These are phyloP conservation scores for Sebastes trivittatus DNA, from an alignment of 2,797 vertebrate genomes.

Conservation along the genomic window DNA sequence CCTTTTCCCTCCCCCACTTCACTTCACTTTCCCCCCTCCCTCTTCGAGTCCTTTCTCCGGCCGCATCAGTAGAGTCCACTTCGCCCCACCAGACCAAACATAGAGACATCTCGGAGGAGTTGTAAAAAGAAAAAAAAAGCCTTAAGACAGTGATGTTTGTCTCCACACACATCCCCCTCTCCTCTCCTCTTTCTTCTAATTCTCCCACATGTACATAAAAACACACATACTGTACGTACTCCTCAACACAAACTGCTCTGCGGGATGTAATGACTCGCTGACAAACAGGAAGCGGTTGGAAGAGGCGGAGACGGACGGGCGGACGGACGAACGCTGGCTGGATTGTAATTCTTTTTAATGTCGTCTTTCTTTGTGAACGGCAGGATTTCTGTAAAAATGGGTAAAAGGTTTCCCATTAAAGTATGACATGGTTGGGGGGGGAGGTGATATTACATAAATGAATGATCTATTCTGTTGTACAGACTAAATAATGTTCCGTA, in stretches of 20 bases:
- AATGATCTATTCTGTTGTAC: slow-evolving; percentile 84
- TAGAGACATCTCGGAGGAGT: slow-evolving; percentile 61
- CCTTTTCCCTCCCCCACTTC: neutral
- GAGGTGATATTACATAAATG: slow-evolving; percentile 61
- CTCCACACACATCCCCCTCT: slow-evolving; percentile 8
- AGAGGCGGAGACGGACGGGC: neutral
- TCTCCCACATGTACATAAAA: slow-evolving; percentile 53
- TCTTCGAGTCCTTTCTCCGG: neutral
- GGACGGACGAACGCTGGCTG: slow-evolving; percentile 46
- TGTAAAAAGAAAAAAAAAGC: slow-evolving; percentile 70
- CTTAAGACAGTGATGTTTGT: slow-evolving; percentile 83
- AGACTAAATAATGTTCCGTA: slow-evolving; percentile 76
- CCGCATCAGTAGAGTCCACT: slow-evolving; percentile 24
- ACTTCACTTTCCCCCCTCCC: neutral
- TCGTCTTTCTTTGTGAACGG: slow-evolving; percentile 74
- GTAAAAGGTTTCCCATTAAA: slow-evolving; percentile 10
- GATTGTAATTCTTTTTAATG: slow-evolving; percentile 77
- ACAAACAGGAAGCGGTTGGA: slow-evolving; percentile 14
- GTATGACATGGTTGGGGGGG: slow-evolving; percentile 2
- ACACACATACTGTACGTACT: slow-evolving; percentile 15
- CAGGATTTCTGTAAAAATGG: slow-evolving; percentile 48
- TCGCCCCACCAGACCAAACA: slow-evolving; percentile 31
- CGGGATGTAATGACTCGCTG: slow-evolving; percentile 63
- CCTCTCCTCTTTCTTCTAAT: slow-evolving; percentile 19
- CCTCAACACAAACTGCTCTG: slow-evolving; percentile 24